Conservation (phyloP, 2,888 invertebrate genomes). For the Thera britannica region DNA sequence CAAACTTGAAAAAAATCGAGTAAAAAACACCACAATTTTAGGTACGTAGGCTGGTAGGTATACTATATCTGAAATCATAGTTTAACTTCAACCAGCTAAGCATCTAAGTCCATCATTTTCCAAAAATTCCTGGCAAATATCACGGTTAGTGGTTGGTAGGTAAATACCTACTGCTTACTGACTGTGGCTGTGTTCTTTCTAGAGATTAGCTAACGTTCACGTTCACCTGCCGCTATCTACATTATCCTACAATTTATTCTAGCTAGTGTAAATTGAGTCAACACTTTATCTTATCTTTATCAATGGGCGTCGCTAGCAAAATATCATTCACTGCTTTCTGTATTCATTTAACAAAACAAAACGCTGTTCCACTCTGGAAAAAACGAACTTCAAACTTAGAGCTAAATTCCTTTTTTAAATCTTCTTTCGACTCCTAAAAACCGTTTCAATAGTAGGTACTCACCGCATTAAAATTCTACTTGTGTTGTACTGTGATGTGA, state of each 20-base stretch:
- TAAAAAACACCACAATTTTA: too few relatives aligned
- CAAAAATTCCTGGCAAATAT: too few relatives aligned
- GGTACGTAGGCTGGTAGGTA: too few relatives aligned
- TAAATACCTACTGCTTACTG: too few relatives aligned
- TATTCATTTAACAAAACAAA: not conserved
- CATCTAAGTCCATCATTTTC: too few relatives aligned
- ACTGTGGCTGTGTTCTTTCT: not conserved
- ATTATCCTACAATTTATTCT: conserved; percentile 24
- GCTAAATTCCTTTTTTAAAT: too few relatives aligned
- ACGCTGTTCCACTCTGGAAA: not conserved
- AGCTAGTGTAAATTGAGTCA: conserved; percentile 61
- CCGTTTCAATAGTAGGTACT: not conserved
- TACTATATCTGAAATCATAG: too few relatives aligned
- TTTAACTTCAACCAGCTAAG: too few relatives aligned
- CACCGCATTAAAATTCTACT: too few relatives aligned
- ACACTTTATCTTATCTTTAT: conserved; percentile 73
- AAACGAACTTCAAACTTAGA: not conserved
- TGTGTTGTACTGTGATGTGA: not conserved
- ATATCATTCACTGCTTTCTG: not conserved
- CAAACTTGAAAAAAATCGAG: too few relatives aligned
- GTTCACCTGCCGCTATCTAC: not conserved
- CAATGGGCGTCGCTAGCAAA: conserved; percentile 65
- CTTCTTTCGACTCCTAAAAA: not conserved
- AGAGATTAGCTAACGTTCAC: not conserved
- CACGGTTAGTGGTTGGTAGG: too few relatives aligned